phyloP scores from a whole-genome alignment of 2,797 vertebrate species.

The Petrocephalus sullivani region DNA sequence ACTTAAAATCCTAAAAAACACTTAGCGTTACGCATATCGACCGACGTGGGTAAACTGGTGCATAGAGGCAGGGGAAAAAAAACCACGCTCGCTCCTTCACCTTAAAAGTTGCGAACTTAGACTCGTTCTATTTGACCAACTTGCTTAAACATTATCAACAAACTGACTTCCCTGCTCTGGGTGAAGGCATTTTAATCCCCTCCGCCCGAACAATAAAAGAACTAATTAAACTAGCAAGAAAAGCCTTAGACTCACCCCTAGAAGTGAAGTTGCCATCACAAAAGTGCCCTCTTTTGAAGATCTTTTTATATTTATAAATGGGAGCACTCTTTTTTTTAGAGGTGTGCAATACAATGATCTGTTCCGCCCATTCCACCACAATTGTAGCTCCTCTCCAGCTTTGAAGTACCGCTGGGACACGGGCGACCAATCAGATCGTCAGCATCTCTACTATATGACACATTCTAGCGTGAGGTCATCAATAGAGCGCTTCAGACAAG shows the following conservation, averaged over 20 bases:
- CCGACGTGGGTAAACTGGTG: slow-evolving; percentile 32
- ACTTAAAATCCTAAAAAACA: slow-evolving; percentile 38
- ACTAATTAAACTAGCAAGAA: slow-evolving; percentile 74
- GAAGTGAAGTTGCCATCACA: slow-evolving; percentile 93
- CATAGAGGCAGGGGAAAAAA: neutral
- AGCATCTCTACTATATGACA: slow-evolving; percentile 48
- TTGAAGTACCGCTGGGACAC: slow-evolving; percentile 79
- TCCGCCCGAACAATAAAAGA: slow-evolving; percentile 66
- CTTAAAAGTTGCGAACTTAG: neutral
- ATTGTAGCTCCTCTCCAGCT: slow-evolving; percentile 78
- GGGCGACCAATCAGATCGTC: slow-evolving; percentile 73
- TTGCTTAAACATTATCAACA: slow-evolving; percentile 61
- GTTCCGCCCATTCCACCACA: slow-evolving; percentile 63
- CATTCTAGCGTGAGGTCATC: slow-evolving; percentile 66
- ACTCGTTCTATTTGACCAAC: slow-evolving; percentile 58
- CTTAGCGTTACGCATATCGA: slow-evolving; percentile 44
- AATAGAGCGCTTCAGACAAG: slow-evolving; percentile 17
- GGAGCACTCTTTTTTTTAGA: slow-evolving; percentile 60
- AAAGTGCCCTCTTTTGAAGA: slow-evolving; percentile 78
- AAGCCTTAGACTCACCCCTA: slow-evolving; percentile 87
- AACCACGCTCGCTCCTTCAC: slow-evolving; percentile 10
- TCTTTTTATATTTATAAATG: slow-evolving; percentile 82
- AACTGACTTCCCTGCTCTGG: slow-evolving; percentile 69
- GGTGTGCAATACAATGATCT: slow-evolving; percentile 26
- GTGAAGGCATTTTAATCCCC: slow-evolving; percentile 64